phyloP scores from a whole-genome alignment of 2,888 invertebrate genomes.

The Drosophila kanekoi region DNA sequence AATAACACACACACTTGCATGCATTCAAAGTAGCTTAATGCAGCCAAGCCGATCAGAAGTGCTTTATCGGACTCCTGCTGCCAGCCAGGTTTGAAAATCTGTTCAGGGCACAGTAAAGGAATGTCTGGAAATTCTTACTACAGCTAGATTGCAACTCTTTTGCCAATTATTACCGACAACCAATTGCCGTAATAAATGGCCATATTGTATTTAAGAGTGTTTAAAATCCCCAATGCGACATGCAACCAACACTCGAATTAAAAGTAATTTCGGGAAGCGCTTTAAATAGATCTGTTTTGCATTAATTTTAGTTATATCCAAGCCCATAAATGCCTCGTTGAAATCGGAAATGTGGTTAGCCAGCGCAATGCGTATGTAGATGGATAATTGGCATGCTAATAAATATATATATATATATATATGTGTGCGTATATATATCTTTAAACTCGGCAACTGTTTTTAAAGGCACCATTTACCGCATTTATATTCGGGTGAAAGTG shows the following conservation, averaged over 20 bases:
- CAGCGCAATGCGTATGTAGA: conserved; percentile 13
- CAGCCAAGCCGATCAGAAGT: not conserved
- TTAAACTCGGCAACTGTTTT: conserved; percentile 20
- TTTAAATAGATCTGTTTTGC: not conserved
- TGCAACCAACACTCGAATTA: no score
- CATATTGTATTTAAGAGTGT: no score
- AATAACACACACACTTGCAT: conserved; percentile 1
- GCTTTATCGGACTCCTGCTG: not conserved
- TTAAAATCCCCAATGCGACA: no score
- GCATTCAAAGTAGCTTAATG: conserved; percentile 19
- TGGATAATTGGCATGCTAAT: conserved; percentile 43
- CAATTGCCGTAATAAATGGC: no score
- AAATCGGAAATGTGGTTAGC: conserved; percentile 19
- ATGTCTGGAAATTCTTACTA: no score
- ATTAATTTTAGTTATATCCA: not conserved
- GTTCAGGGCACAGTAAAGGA: no score
- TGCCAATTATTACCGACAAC: no score
- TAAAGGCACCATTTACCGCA: conserved; percentile 28
- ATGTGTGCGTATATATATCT: conserved; percentile 13
- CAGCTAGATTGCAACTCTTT: no score
- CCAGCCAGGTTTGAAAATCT: not conserved
- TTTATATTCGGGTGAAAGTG: conserved; percentile 8
- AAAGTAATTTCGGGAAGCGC: no score
- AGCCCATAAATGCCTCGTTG: conserved; percentile 14
- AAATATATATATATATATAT: conserved; percentile 12